Evolutionary conservation across 1,140 invertebrate genomes (phyloP).

Genomic region (Trigoniulus corallinus): DNA sequence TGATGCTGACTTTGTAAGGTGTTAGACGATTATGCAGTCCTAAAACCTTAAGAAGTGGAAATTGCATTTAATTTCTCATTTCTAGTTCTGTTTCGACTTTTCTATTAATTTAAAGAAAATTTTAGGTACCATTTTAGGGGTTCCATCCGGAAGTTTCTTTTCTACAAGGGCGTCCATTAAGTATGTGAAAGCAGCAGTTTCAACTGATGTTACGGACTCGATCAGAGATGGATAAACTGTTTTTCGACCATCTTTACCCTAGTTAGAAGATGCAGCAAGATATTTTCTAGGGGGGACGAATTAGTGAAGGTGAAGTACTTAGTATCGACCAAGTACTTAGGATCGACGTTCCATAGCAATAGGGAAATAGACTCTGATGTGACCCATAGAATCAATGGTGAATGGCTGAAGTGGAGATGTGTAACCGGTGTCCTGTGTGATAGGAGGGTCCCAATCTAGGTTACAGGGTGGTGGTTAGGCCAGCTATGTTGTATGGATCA

Average conservation of each 20-base stretch:
- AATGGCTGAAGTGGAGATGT: too few species aligned
- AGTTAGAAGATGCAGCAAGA: too few species aligned
- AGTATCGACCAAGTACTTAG: not conserved
- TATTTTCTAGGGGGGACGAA: too few species aligned
- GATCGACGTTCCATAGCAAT: too few species aligned
- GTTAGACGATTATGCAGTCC: conserved; percentile 49
- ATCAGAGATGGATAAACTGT: conserved; percentile 26
- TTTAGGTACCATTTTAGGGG: not conserved
- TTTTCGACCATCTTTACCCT: conserved; percentile 27
- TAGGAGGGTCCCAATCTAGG: too few species aligned
- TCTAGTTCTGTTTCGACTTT: not conserved
- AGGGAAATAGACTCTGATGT: too few species aligned
- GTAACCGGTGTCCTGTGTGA: too few species aligned
- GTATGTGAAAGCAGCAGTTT: conserved; percentile 38
- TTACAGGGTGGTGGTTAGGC: too few species aligned
- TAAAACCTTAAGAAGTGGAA: conserved; percentile 19
- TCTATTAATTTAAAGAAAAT: not conserved
- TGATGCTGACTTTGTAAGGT: conserved; percentile 52
- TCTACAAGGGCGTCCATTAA: conserved; percentile 39
- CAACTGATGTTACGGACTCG: conserved; percentile 34
- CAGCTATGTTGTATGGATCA: too few species aligned
- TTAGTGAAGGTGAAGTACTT: not conserved
- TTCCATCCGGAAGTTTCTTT: not conserved
- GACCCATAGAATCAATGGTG: too few species aligned
- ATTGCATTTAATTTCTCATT: not conserved